Evolutionary conservation across 2,797 vertebrate species (phyloP), one percentile per base, ranked within the genome.

Genomic region (Siniperca scherzeri): DNA sequence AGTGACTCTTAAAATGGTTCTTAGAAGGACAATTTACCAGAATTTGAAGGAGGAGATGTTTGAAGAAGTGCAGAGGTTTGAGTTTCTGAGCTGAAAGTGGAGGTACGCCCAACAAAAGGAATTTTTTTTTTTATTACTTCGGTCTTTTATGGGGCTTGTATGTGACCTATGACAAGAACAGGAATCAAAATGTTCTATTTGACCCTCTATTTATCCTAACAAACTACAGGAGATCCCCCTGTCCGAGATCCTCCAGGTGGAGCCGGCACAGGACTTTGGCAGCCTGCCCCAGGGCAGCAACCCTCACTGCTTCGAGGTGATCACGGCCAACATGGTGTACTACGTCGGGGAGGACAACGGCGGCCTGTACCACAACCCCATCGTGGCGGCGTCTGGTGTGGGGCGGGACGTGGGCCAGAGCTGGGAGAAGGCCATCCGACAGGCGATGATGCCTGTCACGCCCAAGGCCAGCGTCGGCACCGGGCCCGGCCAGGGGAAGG

Each of bases 371-470:
- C 95, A 96, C 89, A 97, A 93, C 91, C 96, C 97, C 7, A 91
- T 92, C 70, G 94, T 97, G 89, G 95, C 95, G 60, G 96, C 96
- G 65, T 94, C 96, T 0, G 97, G 97, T 67, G 95, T 97, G 75
- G 97, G 97, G 69, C 94, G 95, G 67, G 97, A 97, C 10, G 96
- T 97, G 85, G 97, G 97, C 30, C 96, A 95, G 83, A 95, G 96
- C 94, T 98, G 98, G 98, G 98, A 99, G 94, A 97, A 97, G 92
- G 97, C 98, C 89, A 97, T 99, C 88, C 93, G 97, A 55, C 97
- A 98, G 89, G 98, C 98, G 33, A 96, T 99, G 93, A 99, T 99
- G 98, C 98, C 98, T 46, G 97, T 98, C 84, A 98, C 98, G 0
- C 97, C 97, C 81, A 97, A 98, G 88, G 94, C 97, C 84, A 98